Conservation (phyloP, 2,888 invertebrate genomes). For the Luperina nickerlii region DNA sequence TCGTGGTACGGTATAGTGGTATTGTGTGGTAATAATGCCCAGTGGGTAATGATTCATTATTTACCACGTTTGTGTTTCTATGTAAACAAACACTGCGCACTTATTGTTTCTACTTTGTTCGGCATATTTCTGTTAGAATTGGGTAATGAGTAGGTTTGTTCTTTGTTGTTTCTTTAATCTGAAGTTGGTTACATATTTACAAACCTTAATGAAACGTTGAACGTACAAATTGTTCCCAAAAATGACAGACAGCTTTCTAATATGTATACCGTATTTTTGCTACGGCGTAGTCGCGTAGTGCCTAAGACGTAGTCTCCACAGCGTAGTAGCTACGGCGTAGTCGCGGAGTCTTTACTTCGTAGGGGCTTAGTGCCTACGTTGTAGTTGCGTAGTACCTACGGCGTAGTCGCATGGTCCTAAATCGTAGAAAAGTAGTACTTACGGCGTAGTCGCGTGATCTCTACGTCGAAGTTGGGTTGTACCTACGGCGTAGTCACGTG, state of each 20-base stretch:
- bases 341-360: not conserved
- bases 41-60: slow-evolving; percentile 66
- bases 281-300: not conserved
- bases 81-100: slow-evolving; percentile 68
- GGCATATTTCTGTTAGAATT: slow-evolving; percentile 38
- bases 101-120: slow-evolving; percentile 59
- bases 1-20: slow-evolving; percentile 34
- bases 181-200: slow-evolving; percentile 18
- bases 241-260: not conserved
- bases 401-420: not conserved
- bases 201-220: slow-evolving; percentile 2
- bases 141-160: slow-evolving; percentile 31
- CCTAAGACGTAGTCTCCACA: not conserved
- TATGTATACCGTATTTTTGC: not conserved
- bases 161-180: slow-evolving; percentile 15
- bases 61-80: slow-evolving; percentile 58
- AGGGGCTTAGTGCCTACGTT: no score
- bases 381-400: not conserved
- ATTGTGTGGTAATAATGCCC: slow-evolving; percentile 70
- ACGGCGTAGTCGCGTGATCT: not conserved
- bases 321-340: not conserved
- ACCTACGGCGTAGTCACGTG: not conserved
- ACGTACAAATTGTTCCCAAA: not conserved
- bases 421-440: no score
- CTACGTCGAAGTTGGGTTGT: not conserved